Conservation (phyloP, 2,797 vertebrate species). For the Gymnothorax javanicus region DNA sequence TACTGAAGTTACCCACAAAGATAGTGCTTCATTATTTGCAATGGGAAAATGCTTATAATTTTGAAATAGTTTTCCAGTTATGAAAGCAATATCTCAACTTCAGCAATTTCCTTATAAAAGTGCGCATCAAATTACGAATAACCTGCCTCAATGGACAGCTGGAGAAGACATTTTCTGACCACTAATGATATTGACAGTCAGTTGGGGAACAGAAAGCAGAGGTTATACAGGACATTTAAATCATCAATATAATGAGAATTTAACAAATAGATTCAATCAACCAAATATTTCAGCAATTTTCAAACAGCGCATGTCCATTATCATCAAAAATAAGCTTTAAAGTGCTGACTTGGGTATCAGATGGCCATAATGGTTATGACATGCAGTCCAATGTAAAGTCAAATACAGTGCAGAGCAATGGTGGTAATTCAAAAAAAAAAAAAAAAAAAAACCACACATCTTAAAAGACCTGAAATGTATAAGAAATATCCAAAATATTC, state of each 20-base stretch:
- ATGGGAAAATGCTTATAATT: background rate
- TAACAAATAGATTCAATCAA: background rate
- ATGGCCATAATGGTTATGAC: too few species aligned
- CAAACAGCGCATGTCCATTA: background rate
- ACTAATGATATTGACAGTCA: background rate
- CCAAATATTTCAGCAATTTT: background rate
- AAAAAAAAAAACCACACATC: too few species aligned
- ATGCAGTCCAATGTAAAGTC: background rate
- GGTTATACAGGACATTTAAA: conserved; percentile 5
- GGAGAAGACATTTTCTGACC: conserved; percentile 8
- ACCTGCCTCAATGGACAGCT: conserved; percentile 11
- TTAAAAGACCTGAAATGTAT: background rate
- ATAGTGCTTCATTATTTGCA: background rate
- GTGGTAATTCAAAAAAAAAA: background rate
- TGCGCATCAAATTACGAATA: background rate
- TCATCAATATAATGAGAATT: conserved; percentile 9
- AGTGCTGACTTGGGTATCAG: background rate
- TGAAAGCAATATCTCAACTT: conserved; percentile 1
- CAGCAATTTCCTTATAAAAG: background rate
- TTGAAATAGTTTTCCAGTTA: background rate
- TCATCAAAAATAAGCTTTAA: background rate
- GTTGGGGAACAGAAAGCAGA: background rate
- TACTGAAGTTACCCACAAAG: background rate
- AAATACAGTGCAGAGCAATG: background rate
- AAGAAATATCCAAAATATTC: background rate